These are phyloP conservation scores for Mesoclemmys tuberculata DNA, from an alignment of 2,113 vertebrate genomes.

Conservation along the genomic window DNA sequence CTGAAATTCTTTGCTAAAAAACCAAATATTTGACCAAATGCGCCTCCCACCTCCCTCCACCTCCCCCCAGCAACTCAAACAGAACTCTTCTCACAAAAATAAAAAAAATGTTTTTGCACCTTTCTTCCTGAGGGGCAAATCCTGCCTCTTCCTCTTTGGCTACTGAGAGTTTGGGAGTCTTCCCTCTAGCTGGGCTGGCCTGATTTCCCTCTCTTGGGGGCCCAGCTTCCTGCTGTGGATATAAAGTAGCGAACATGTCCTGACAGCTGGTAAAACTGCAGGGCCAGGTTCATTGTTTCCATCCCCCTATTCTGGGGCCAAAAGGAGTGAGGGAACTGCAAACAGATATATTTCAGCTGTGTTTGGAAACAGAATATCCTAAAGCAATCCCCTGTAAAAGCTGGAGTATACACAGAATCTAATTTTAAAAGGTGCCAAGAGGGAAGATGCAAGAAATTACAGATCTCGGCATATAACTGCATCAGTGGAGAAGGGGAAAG, in stretches of 20 bases:
- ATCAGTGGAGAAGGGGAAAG: neutral
- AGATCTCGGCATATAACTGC: neutral
- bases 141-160: neutral
- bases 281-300: neutral
- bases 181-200: neutral
- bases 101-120: neutral
- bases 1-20: neutral
- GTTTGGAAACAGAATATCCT: conserved; percentile 10
- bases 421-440: conserved; percentile 22
- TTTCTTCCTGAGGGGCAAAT: neutral
- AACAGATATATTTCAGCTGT: neutral
- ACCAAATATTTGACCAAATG: neutral
- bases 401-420: neutral
- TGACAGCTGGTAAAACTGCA: neutral
- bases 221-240: neutral
- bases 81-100: neutral
- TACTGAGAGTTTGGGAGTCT: too few relatives aligned
- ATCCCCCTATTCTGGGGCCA: rapidly evolving
- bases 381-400: neutral
- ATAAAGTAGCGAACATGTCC: neutral
- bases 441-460: neutral
- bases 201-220: neutral
- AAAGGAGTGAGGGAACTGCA: neutral
- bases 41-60: too few relatives aligned
- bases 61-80: too few relatives aligned